Conservation (phyloP, 1,140 invertebrate genomes). For the Hyposmocoma kahamanoa region DNA sequence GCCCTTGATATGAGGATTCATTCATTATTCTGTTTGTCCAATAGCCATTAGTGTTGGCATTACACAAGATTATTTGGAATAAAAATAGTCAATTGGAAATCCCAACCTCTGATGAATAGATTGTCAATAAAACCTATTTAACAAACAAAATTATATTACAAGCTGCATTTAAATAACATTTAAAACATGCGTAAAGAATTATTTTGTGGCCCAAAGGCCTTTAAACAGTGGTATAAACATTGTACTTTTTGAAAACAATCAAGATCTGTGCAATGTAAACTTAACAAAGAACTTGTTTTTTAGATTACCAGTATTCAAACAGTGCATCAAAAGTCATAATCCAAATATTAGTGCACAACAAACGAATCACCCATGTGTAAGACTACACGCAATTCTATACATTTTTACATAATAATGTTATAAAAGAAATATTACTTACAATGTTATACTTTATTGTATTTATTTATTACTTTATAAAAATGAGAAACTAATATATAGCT, state of each 20-base stretch:
- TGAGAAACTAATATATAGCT: constrained; percentile 52
- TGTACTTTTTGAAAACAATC: not conserved
- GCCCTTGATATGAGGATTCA: no score
- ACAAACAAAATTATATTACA: no score
- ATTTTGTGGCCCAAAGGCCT: no score
- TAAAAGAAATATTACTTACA: constrained; percentile 58
- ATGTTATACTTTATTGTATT: constrained; percentile 51
- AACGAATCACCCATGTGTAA: constrained; percentile 38
- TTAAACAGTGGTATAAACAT: no score
- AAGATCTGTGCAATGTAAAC: not conserved
- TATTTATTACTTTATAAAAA: constrained; percentile 44
- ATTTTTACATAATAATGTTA: constrained; percentile 59
- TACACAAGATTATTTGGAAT: no score
- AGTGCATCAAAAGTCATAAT: constrained; percentile 18
- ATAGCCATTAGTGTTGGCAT: no score
- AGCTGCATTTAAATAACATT: no score
- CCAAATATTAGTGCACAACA: constrained; percentile 30
- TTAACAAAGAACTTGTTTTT: constrained; percentile 7
- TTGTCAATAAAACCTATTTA: no score
- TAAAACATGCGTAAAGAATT: no score
- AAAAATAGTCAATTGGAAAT: no score
- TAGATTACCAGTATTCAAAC: not conserved
- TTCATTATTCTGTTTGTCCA: no score
- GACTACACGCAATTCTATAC: constrained; percentile 56
- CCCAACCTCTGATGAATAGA: no score